phyloP scores from a whole-genome alignment of 2,888 invertebrate species.

The Protophormia terraenovae region DNA sequence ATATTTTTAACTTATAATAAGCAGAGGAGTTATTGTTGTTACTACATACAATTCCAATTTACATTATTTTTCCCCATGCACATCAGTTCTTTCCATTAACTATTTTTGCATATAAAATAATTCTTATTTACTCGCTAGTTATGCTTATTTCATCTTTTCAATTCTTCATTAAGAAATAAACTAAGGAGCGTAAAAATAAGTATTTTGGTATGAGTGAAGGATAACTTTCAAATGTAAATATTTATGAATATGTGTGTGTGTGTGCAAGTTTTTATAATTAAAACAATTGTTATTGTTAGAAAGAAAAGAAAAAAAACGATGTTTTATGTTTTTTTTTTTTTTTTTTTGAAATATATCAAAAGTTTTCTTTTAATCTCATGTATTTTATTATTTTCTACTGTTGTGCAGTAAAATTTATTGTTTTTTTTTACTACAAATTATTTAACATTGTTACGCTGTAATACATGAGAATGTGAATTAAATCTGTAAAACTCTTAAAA shows the following conservation, averaged over 20 bases:
- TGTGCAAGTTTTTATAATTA: constrained; percentile 31
- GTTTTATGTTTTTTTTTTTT: constrained; percentile 10
- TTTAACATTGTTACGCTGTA: too few relatives aligned
- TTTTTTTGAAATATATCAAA: too few relatives aligned
- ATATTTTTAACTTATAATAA: not conserved
- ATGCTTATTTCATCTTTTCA: not conserved
- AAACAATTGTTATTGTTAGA: constrained; percentile 29
- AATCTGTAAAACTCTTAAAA: too few relatives aligned
- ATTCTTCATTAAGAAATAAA: not conserved
- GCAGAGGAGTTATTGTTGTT: not conserved
- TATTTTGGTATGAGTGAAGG: not conserved
- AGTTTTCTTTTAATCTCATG: not conserved
- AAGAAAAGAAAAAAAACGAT: not conserved
- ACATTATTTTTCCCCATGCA: not conserved
- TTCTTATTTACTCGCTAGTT: not conserved
- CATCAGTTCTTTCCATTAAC: not conserved
- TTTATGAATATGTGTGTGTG: not conserved
- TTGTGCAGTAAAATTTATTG: not conserved
- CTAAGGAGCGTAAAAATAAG: not conserved
- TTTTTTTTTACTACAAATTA: not conserved
- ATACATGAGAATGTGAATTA: too few relatives aligned
- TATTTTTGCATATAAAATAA: not conserved
- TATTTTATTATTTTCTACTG: too few relatives aligned
- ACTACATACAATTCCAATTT: not conserved
- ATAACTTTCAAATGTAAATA: not conserved